Evolutionary conservation across 30 jellyfish, hydroid and myxozoan genomes (phyloP), one percentile per base, ranked within the genome.

Genomic region (Aurelia sp.): DNA sequence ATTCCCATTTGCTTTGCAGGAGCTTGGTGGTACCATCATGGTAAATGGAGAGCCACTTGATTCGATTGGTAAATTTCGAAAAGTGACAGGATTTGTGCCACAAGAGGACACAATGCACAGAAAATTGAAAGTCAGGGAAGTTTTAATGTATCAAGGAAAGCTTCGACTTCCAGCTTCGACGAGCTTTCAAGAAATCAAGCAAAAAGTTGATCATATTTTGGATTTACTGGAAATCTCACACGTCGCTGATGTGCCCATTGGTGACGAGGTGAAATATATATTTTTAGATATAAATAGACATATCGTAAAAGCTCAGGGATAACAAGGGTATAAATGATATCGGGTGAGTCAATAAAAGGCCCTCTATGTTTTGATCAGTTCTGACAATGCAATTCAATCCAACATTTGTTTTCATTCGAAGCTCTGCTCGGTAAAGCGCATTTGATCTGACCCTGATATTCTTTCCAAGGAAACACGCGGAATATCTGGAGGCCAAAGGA

Each of bases 31-130:
- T 8, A 51, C 18, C 44, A 75, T 86, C 19, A 67, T 22, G 51
- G 96, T 86, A 16, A 86, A 86, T 58, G 80, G 80, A 4, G 69
- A 75, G 41, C 68, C 76, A 30, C 90, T 86, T 13, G 78, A 63
- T n/a, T 76, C 89, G 7, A 30, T 86, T n/a, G 41, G 79, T 30
- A 76, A 75, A 61, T 86, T 19, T 72, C 69, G 96, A 17, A 76
- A 61, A 52, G 80, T 86, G 40, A 86, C 96, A 33, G 96, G 96
- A 4, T 86, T 86, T 66, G 96, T 86, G 11, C 96, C 91, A 27
- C 97, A 89, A 80, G 91, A 89, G 50, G 97, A 89, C 52, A 81
- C 83, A 35, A 89, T 89, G 97, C 92, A 89, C 55, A 13, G 90
- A 41, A 73, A 72, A 33, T 75, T 89, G 50, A 80, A 89, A 18